Evolutionary conservation across 2,797 vertebrate species (phyloP), one percentile per base, ranked within the genome.

Genomic region (Gallinago stenura): DNA sequence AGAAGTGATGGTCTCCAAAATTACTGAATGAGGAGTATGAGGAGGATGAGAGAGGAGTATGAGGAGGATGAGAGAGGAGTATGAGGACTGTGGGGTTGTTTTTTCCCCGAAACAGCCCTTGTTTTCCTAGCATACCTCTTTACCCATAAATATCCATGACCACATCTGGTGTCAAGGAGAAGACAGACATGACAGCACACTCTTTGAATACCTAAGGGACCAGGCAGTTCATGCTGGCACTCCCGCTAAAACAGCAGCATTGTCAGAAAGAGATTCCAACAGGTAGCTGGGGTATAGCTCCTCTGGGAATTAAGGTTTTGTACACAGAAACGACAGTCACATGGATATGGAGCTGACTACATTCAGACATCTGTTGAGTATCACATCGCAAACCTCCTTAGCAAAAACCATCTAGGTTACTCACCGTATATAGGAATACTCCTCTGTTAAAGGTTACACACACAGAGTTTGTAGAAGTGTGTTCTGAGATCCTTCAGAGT

Each of bases 101-200:
- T 53, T 69, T 69, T 72, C 41, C 69, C 83, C 65, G 24, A 91
- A 78, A 61, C 26, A 35, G 22, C 33, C 35, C 54, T 89, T 75
- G 15, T 87, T 77, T 95, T 83, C 83, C 62, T 87, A 86, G 71
- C 57, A 80, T 24, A 83, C 60, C 35, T 82, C 51, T 33, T 31
- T 39, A 35, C 24, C 82, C 10, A 0, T 88, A 72, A 86, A 90
- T 89, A 96, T 46, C 78, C 61, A 69, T 37, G 58, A 88, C 69
- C 87, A 84, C 82, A 95, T 89, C 92, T 95, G 85, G 71, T 51
- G 24, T 31, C 68, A 78, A 66, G 24, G 64, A 93, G 45, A 70
- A 95, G 54, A 87, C 31, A 79, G 83, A 82, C 54, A 43, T 45
- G 79, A 81, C 31, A 80, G 54, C 24, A 92, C 64, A 56, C 58